A percentile compares a stretch with the other conserved stretches of the same genome.
Conservation (phyloP, 2,797 vertebrate genomes). For the Schizopygopsis pylzovi region DNA sequence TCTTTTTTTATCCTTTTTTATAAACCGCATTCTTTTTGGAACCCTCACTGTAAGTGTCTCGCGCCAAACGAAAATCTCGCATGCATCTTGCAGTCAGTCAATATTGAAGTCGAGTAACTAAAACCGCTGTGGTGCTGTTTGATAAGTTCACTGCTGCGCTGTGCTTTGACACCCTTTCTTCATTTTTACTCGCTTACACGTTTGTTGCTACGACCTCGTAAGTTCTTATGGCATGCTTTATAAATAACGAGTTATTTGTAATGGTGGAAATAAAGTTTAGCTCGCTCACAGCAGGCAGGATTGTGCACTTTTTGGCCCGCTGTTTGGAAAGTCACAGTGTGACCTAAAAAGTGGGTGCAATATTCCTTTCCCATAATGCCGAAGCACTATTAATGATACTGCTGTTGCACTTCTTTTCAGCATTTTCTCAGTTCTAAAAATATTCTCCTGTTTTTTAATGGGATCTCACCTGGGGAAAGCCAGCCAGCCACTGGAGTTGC, state of each 20-base stretch:
- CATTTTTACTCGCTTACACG: not conserved
- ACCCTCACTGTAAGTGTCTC: constrained; percentile 27
- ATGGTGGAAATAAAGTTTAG: constrained; percentile 21
- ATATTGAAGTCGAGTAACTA: constrained; percentile 45
- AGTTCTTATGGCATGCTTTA: constrained; percentile 4
- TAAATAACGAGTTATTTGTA: constrained; percentile 42
- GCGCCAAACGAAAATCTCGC: constrained; percentile 36
- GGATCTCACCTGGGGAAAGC: constrained; percentile 29
- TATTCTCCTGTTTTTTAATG: constrained; percentile 39
- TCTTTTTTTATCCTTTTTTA: constrained; percentile 27
- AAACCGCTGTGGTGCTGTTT: constrained; percentile 30
- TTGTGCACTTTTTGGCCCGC: constrained; percentile 27
- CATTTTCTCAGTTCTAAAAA: constrained; percentile 26
- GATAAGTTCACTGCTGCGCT: constrained; percentile 25
- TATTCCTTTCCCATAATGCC: constrained; percentile 22
- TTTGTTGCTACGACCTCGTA: constrained; percentile 7
- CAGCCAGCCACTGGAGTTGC: constrained; percentile 25
- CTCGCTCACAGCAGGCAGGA: not conserved
- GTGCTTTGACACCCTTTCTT: constrained; percentile 37
- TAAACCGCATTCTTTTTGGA: constrained; percentile 38
- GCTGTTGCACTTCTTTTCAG: constrained; percentile 26
- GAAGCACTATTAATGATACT: constrained; percentile 33
- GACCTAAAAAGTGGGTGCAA: constrained; percentile 34
- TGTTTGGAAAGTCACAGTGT: constrained; percentile 42
- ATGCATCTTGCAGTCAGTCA: constrained; percentile 37